Conservation (phyloP, 2,113 vertebrate genomes). For the Notarius lentiginosus region DNA sequence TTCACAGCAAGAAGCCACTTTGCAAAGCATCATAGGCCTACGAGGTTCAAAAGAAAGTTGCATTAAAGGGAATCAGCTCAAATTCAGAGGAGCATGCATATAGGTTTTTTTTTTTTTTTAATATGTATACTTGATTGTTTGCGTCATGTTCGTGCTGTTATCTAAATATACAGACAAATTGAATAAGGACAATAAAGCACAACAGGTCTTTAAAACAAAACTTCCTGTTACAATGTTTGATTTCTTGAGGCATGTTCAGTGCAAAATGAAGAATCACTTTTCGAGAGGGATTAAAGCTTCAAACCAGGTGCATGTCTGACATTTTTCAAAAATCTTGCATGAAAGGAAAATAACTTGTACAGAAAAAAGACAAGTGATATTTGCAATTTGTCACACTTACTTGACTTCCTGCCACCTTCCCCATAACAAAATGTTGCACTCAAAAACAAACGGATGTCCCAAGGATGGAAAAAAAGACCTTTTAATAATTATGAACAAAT, state of each 20-base stretch:
- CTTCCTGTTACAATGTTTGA: not conserved
- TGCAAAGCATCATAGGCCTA: slow-evolving; percentile 43
- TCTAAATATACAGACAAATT: not conserved
- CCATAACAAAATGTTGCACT: not conserved
- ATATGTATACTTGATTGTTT: slow-evolving; percentile 18
- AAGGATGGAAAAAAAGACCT: too few relatives aligned
- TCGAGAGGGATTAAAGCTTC: slow-evolving; percentile 13
- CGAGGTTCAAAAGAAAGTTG: slow-evolving; percentile 21
- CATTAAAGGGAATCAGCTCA: slow-evolving; percentile 49
- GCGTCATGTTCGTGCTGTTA: slow-evolving; percentile 3
- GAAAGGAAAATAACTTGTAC: not conserved
- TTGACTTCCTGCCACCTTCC: not conserved
- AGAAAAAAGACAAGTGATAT: not conserved
- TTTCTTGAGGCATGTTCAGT: not conserved
- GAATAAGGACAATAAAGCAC: not conserved
- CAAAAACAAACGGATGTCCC: not conserved
- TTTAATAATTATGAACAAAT: not conserved
- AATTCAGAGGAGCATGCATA: slow-evolving; percentile 47
- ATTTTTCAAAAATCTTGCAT: not conserved
- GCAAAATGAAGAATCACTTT: not conserved
- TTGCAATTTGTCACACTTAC: not conserved
- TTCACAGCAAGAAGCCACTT: slow-evolving; percentile 49
- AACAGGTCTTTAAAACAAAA: not conserved
- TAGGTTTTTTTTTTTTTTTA: not conserved
- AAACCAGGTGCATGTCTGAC: not conserved